Percentiles rank a stretch among this genome's conserved stretches.
phyloP scores from a whole-genome alignment of 2,113 vertebrate genomes.

The Nothobranchius furzeri region DNA sequence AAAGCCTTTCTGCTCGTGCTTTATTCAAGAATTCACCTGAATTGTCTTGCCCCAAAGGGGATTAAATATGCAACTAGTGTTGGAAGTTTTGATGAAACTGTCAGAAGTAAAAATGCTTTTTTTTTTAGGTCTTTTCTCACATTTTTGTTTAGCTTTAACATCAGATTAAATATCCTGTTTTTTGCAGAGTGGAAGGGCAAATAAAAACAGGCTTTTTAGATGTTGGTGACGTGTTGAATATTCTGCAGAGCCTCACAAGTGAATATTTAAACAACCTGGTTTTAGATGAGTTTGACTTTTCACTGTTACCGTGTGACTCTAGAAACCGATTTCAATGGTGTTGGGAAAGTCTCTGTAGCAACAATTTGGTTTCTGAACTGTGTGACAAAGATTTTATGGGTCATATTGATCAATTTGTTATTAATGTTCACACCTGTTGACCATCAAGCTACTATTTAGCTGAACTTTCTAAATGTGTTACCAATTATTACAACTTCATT shows the following conservation, averaged over 20 bases:
- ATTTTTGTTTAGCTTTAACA: slow-evolving; percentile 31
- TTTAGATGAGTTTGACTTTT: not conserved
- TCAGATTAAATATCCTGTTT: not conserved
- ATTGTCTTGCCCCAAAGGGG: not conserved
- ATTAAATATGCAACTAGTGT: slow-evolving; percentile 44
- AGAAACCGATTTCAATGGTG: not conserved
- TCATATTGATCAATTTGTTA: slow-evolving; percentile 71
- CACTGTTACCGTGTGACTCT: not conserved
- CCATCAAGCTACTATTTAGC: not conserved
- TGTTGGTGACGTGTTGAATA: too few relatives aligned
- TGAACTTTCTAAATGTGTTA: not conserved
- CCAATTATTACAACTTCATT: slow-evolving; percentile 4
- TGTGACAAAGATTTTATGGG: slow-evolving; percentile 62
- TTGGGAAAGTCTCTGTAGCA: slow-evolving; percentile 8
- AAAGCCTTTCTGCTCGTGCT: too few relatives aligned
- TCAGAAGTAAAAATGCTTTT: not conserved
- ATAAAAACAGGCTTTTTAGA: not conserved
- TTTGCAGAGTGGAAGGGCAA: not conserved
- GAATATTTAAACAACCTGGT: too few relatives aligned
- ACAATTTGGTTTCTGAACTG: slow-evolving; percentile 20
- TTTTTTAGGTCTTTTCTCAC: not conserved
- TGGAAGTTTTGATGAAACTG: not conserved
- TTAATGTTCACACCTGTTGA: slow-evolving; percentile 39
- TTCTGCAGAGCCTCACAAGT: not conserved
- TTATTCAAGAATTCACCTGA: slow-evolving; percentile 1